A percentile compares a stretch with the other conserved stretches of the same genome.
phyloP scores from a whole-genome alignment of 64 coral and sea anemone genomes.

The Orbicella faveolata region DNA sequence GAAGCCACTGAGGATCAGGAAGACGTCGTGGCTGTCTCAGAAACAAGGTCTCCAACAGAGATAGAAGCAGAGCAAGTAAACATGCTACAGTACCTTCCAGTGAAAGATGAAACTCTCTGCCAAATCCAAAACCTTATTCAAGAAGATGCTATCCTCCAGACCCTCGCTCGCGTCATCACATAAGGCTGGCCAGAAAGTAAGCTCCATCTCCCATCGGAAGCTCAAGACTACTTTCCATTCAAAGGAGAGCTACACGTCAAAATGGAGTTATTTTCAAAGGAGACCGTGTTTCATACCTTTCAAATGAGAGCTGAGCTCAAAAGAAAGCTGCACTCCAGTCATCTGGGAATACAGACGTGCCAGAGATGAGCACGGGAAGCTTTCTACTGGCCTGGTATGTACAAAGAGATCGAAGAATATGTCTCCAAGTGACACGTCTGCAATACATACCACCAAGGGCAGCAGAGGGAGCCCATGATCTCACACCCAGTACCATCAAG shows the following conservation, averaged over 20 bases:
- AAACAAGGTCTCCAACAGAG: conserved; percentile 28
- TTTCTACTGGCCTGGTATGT: conserved; percentile 37
- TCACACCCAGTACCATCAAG: too few species aligned
- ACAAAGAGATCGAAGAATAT: conserved; percentile 25
- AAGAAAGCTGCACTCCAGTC: conserved; percentile 38
- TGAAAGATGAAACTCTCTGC: conserved; percentile 35
- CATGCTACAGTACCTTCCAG: conserved; percentile 61
- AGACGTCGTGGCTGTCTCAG: not conserved
- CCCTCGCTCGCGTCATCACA: not conserved
- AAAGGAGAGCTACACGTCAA: conserved; percentile 12
- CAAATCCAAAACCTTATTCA: conserved; percentile 5
- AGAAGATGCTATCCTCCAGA: not conserved
- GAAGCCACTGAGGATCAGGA: not conserved
- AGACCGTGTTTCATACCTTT: conserved; percentile 23
- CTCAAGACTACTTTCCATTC: conserved; percentile 35
- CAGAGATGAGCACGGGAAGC: conserved; percentile 30
- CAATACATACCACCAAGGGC: conserved; percentile 5
- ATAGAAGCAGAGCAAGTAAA: conserved; percentile 26
- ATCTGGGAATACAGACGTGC: conserved; percentile 45
- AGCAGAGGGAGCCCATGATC: conserved; percentile 24
- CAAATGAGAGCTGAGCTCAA: conserved; percentile 20
- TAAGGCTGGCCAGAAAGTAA: conserved; percentile 38
- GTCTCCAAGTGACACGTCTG: not conserved
- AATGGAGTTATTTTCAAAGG: conserved; percentile 56
- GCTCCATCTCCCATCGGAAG: not conserved